Evolutionary conservation across 35 echinoderm and acorn worm genomes (phyloP).

Genomic region (Apostichopus californicus): DNA sequence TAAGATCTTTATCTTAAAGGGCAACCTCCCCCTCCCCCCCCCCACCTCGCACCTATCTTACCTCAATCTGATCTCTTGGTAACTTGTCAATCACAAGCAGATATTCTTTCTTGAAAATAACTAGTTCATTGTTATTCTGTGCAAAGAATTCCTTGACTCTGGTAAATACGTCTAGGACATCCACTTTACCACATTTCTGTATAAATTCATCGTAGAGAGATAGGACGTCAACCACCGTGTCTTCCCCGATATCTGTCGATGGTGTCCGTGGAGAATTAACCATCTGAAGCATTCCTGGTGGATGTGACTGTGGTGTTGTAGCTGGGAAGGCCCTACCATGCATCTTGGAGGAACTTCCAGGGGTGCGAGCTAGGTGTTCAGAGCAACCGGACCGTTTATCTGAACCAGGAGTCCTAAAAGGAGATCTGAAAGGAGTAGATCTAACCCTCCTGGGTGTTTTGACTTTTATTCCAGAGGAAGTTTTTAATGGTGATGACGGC

Average conservation of each 20-base stretch:
- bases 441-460: neutral
- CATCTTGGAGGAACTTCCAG: neutral
- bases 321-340: neutral
- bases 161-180: conserved; percentile 57
- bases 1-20: no score
- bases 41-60: conserved; percentile 2
- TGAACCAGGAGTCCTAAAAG: neutral
- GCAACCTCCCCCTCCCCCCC: no score
- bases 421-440: neutral
- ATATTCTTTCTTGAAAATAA: conserved; percentile 8
- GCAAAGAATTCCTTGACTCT: conserved; percentile 40
- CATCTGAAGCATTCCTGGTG: neutral
- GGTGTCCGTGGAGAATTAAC: neutral
- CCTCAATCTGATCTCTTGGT: conserved; percentile 65
- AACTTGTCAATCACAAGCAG: conserved; percentile 47
- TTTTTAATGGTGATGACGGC: neutral
- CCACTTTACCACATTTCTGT: conserved; percentile 64
- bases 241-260: neutral
- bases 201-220: conserved; percentile 58
- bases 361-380: neutral
- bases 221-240: neutral
- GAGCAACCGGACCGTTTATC: neutral
- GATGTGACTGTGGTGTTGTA: neutral
- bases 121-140: neutral
- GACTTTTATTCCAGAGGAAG: neutral